A percentile compares a stretch with the other conserved stretches of the same genome.
These are phyloP conservation scores for Seira musarum DNA, from an alignment of 2,888 invertebrate species.

Conservation along the genomic window DNA sequence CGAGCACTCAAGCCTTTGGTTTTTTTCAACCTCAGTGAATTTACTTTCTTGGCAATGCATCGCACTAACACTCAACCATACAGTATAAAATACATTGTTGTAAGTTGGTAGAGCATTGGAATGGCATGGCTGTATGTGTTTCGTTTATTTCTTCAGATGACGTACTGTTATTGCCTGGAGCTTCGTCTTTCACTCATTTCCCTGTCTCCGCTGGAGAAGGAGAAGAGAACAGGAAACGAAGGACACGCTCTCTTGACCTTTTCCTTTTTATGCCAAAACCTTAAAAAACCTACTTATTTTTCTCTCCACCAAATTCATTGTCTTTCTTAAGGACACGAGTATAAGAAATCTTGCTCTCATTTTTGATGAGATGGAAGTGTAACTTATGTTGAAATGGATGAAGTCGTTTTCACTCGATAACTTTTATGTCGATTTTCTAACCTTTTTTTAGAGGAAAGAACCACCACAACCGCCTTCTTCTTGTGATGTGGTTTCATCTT, in stretches of 20 bases:
- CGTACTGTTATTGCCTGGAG: neutral
- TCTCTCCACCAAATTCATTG: slow-evolving; percentile 25
- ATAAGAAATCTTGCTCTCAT: neutral
- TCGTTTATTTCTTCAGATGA: neutral
- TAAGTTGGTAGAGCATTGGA: neutral
- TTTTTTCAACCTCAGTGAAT: slow-evolving; percentile 33
- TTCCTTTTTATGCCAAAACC: slow-evolving; percentile 28
- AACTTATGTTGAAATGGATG: slow-evolving; percentile 1
- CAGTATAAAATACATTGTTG: too few relatives aligned
- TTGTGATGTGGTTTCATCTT: neutral
- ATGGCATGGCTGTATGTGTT: neutral
- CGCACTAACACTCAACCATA: neutral
- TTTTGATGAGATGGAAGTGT: neutral
- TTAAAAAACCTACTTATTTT: neutral
- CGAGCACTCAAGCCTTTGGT: slow-evolving; percentile 2
- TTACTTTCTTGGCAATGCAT: slow-evolving; percentile 45
- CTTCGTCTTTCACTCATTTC: neutral
- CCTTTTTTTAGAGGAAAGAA: too few relatives aligned
- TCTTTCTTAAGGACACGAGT: neutral
- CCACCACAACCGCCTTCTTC: neutral
- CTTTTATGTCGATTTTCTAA: too few relatives aligned
- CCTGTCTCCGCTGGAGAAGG: neutral
- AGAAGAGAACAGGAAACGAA: slow-evolving; percentile 18
- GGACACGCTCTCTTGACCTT: slow-evolving; percentile 40
- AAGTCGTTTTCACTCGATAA: neutral